phyloP scores from a whole-genome alignment of 1,140 invertebrate species.

The Chelonus insularis region DNA sequence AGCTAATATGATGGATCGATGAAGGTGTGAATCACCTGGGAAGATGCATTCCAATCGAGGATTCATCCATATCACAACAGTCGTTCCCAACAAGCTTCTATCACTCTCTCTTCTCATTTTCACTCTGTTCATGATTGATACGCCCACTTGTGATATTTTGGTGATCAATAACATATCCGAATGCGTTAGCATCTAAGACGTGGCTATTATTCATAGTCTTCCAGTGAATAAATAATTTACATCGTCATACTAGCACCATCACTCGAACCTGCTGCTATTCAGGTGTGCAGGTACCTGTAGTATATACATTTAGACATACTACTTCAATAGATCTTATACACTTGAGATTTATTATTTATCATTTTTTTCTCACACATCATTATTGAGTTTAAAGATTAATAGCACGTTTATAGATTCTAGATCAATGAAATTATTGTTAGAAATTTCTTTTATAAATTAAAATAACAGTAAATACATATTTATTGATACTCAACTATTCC shows the following conservation, averaged over 20 bases:
- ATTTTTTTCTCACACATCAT: too few relatives aligned
- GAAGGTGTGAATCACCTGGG: conserved; percentile 21
- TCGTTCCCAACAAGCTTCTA: not conserved
- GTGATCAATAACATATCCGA: conserved; percentile 46
- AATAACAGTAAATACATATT: too few relatives aligned
- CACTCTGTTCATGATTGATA: conserved; percentile 45
- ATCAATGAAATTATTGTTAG: too few relatives aligned
- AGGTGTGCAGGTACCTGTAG: too few relatives aligned
- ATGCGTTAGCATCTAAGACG: conserved; percentile 41
- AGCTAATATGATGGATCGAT: conserved; percentile 14
- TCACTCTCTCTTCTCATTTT: not conserved
- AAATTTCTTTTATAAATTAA: too few relatives aligned
- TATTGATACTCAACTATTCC: too few relatives aligned
- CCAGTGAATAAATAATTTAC: conserved; percentile 52
- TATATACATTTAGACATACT: too few relatives aligned
- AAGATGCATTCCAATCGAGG: conserved; percentile 17
- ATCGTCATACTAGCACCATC: conserved; percentile 43
- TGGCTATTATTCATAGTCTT: conserved; percentile 46
- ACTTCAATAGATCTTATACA: too few relatives aligned
- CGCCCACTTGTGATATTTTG: conserved; percentile 51
- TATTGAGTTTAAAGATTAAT: too few relatives aligned
- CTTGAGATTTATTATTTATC: too few relatives aligned
- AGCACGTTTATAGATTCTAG: too few relatives aligned
- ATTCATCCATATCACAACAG: not conserved
- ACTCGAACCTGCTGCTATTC: conserved; percentile 35